A percentile compares a stretch with the other conserved stretches of the same genome.
These are phyloP conservation scores for Schizopygopsis malacanthus DNA, from an alignment of 2,797 vertebrate species.

Conservation along the genomic window DNA sequence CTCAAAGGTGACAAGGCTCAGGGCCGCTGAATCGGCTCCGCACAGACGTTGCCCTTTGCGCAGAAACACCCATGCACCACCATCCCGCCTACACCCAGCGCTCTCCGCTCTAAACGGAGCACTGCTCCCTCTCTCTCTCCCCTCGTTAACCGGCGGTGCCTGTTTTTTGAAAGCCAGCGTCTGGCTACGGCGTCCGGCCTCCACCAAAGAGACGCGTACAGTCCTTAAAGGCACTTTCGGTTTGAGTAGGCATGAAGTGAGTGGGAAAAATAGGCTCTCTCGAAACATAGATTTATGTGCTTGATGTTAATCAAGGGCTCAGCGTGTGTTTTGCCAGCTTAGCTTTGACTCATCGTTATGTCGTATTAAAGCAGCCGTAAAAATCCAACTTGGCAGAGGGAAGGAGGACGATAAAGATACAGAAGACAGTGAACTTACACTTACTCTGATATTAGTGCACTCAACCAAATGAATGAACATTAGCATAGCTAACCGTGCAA, in stretches of 20 bases:
- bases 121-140: conserved; percentile 50
- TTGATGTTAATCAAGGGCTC: conserved; percentile 61
- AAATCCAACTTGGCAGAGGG: conserved; percentile 38
- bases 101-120: conserved; percentile 70
- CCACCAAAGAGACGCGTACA: conserved; percentile 9
- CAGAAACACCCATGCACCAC: conserved; percentile 73
- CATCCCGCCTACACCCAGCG: conserved; percentile 65
- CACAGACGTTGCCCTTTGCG: conserved; percentile 74
- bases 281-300: conserved; percentile 58
- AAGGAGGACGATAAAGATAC: not conserved
- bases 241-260: conserved; percentile 57
- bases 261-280: conserved; percentile 44
- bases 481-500: not conserved
- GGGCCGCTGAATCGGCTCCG: conserved; percentile 78
- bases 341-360: conserved; percentile 44
- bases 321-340: conserved; percentile 52
- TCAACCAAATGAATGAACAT: conserved; percentile 7
- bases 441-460: not conserved
- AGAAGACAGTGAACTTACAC: conserved; percentile 5
- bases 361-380: conserved; percentile 36
- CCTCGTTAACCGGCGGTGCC: conserved; percentile 39
- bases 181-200: conserved; percentile 42
- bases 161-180: conserved; percentile 52
- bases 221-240: conserved; percentile 51
- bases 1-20: conserved; percentile 79